Percentiles rank a stretch among this genome's conserved stretches.
phyloP scores from a whole-genome alignment of 2,797 vertebrate species.

The Neoniphon sammara region DNA sequence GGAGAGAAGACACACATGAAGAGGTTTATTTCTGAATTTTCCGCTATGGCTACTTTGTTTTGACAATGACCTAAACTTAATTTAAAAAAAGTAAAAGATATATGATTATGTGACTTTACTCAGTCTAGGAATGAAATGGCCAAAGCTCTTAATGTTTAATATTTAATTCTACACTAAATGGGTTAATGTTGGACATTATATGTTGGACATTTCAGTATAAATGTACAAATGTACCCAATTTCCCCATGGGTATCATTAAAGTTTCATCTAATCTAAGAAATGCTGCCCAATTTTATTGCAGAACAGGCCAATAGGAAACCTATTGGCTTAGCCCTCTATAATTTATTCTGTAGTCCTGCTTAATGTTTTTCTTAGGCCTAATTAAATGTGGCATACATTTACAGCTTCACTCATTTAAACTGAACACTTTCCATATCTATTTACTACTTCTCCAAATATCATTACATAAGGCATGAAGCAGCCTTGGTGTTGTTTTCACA shows the following conservation, averaged over 20 bases:
- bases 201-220: constrained; percentile 24
- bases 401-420: background rate
- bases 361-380: constrained; percentile 13
- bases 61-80: background rate
- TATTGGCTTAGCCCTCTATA: background rate
- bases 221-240: background rate
- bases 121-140: background rate
- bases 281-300: constrained; percentile 8
- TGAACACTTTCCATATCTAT: no score
- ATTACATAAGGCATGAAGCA: no score
- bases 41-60: background rate
- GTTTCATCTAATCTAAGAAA: constrained; percentile 9
- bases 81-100: background rate
- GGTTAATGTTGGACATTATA: background rate
- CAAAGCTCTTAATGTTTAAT: background rate
- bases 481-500: no score
- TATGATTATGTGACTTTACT: background rate
- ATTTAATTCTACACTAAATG: constrained; percentile 8
- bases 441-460: no score
- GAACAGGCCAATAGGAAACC: constrained; percentile 23
- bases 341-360: background rate
- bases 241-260: background rate
- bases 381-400: constrained; percentile 5
- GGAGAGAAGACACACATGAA: no score
- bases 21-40: no score